phyloP scores from a whole-genome alignment of 2,113 vertebrate genomes.

The Siniperca chuatsi region DNA sequence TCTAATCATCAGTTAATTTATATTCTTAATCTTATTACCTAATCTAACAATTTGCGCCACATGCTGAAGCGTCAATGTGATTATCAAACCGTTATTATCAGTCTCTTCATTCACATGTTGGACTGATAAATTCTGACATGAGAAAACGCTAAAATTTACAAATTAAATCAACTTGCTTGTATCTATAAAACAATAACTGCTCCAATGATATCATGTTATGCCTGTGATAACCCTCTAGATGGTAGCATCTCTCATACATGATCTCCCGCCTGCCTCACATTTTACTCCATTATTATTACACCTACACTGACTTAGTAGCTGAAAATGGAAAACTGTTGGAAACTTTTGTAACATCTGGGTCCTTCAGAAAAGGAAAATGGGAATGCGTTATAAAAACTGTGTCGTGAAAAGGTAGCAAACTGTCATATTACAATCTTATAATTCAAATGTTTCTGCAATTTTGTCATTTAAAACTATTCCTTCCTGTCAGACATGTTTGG shows the following conservation, averaged over 20 bases:
- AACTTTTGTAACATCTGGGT: neutral
- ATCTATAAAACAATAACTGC: neutral
- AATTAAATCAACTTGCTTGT: neutral
- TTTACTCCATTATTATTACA: neutral
- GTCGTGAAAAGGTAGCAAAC: neutral
- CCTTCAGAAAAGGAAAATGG: neutral
- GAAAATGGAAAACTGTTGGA: neutral
- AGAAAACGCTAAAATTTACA: neutral
- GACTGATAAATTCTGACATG: neutral
- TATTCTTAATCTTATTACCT: neutral
- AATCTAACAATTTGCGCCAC: neutral
- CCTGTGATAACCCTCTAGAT: slow-evolving; percentile 57
- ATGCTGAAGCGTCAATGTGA: no score
- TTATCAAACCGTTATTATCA: neutral
- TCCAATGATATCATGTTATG: neutral
- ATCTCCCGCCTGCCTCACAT: neutral
- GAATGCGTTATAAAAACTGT: neutral
- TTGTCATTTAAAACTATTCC: neutral
- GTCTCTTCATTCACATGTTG: neutral
- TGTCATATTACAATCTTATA: neutral
- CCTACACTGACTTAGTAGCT: neutral
- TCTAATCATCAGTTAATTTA: neutral
- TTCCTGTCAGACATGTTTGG: neutral
- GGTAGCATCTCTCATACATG: slow-evolving; percentile 56
- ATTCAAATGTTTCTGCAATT: neutral